Conservation (phyloP, 2,888 invertebrate species). For the Standfussiana lucernea region DNA sequence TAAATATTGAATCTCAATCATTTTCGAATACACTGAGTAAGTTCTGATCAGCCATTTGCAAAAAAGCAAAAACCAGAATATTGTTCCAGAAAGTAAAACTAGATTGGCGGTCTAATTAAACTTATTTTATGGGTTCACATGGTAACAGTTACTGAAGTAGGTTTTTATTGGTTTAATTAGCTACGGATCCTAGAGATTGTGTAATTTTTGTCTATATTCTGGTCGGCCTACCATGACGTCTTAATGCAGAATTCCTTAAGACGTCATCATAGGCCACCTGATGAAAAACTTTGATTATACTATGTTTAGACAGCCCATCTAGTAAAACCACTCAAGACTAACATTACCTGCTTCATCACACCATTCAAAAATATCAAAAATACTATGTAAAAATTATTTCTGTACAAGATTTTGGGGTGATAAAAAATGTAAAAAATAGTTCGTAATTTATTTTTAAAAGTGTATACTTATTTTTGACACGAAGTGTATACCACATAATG, state of each 20-base stretch:
- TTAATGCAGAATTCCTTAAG: too few relatives aligned
- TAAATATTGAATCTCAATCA: constrained; percentile 25
- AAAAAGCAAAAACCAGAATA: constrained; percentile 8
- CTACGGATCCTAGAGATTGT: not conserved
- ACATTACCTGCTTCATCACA: not conserved
- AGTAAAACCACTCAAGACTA: not conserved
- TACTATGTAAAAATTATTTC: constrained; percentile 1
- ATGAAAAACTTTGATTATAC: not conserved
- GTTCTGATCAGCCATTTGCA: constrained; percentile 8
- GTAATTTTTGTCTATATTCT: too few relatives aligned
- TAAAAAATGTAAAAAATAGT: constrained; percentile 65
- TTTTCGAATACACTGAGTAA: constrained; percentile 18
- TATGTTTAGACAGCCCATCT: not conserved
- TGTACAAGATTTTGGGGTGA: constrained; percentile 50
- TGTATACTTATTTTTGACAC: constrained; percentile 67
- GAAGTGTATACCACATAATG: constrained; percentile 64
- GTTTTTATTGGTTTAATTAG: not conserved
- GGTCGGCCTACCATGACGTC: too few relatives aligned
- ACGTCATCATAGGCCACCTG: too few relatives aligned
- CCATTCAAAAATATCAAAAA: constrained; percentile 13
- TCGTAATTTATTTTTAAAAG: constrained; percentile 48
- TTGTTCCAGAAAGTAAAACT: constrained; percentile 7
- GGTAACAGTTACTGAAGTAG: not conserved
- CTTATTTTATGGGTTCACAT: not conserved
- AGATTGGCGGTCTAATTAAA: constrained; percentile 14